Base-by-base conservation (phyloP, 2,113 vertebrate species). In the Nycticebus coucang region DNA sequence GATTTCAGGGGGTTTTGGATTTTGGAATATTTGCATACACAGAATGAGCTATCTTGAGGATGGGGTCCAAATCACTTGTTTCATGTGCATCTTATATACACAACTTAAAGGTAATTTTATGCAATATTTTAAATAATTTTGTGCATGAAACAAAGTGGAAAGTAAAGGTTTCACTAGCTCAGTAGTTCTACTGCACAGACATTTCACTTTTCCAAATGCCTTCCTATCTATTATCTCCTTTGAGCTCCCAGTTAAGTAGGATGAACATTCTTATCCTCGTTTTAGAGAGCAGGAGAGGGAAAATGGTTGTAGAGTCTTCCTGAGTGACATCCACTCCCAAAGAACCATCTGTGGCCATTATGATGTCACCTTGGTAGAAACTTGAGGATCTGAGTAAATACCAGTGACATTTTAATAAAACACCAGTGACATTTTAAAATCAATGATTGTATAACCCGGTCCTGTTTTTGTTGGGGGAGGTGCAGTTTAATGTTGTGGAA, bases 281-380 rank as follows among this genome's bases (percentile, higher is more conserved):
- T 90, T 82, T 90, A 53, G 15, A 57, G 33, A 93, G 62, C 37
- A 33, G 13, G 62, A 77, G 75, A 45, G 18, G 41, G 37, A 18
- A 91, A 90, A n/a, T n/a, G 62, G 35, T 7, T n/a, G 0, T 19
- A 53, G 45, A n/a, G 22, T 41, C 72, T 93, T 88, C 79, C 66
- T 92, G 81, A 94, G 22, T 90, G 80, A 22, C 26, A 68, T 37
- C 21, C 1, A 78, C 79, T 50, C 80, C 72, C 28, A 30, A 86
- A 53, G 37, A 45, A 53, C 37, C 18, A 12, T 89, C 68, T 92
- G 26, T 95, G 69, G 45, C n/a, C 2, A 14, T 83, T 82, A 82
- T 79, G 84, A 91, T 78, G 69, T 96, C 79, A 93, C 50, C n/a
- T 64, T 69, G 79, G 55, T 60, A 66, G 93, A 79, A 92, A 93